Evolutionary conservation across 2,797 vertebrate species (phyloP), one percentile per base, ranked within the genome.

Genomic region (Oryzias sinensis): DNA sequence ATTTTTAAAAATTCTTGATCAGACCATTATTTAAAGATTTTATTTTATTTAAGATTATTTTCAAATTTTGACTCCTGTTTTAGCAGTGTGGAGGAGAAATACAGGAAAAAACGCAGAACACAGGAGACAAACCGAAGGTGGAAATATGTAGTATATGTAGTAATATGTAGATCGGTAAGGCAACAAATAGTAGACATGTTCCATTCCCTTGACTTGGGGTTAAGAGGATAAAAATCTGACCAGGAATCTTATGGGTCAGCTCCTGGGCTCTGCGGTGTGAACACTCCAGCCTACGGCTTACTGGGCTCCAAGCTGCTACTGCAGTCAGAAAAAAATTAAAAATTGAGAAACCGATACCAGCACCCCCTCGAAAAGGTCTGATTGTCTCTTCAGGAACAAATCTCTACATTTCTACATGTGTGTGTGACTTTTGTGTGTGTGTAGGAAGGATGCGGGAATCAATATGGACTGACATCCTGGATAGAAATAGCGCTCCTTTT

Each of bases 401-500:
- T 66, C 55, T 62, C 56, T 74, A 44, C 65, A 45, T 69, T 51
- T 57, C 27, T 27, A 43, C 53, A 56, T 59, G 57, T 68, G 51
- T 68, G 51, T 62, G 54, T 45, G 22, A 42, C 2, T 56, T 56
- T 46, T 43, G 49, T 53, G 71, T 48, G 57, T 79, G 72, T 77
- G 72, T 82, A 56, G 70, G 79, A 85, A 77, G 79, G 59, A 84
- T 69, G 44, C 48, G 49, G 63, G 68, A 69, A 86, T 89, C 87
- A 64, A 89, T 90, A 81, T 53, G 0, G 58, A 73, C 77, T 65
- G 81, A 80, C 82, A 85, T 85, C 81, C 82, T 78, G 86, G 85
- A 82, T 87, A 73, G 84, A 89, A 89, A 89, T 90, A 89, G 84
- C 72, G 64, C 64, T 87, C 69, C 83, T 87, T 79, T 88, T 89